Evolutionary conservation across 2,888 invertebrate genomes (phyloP).

Genomic region (Odontothrips loti): DNA sequence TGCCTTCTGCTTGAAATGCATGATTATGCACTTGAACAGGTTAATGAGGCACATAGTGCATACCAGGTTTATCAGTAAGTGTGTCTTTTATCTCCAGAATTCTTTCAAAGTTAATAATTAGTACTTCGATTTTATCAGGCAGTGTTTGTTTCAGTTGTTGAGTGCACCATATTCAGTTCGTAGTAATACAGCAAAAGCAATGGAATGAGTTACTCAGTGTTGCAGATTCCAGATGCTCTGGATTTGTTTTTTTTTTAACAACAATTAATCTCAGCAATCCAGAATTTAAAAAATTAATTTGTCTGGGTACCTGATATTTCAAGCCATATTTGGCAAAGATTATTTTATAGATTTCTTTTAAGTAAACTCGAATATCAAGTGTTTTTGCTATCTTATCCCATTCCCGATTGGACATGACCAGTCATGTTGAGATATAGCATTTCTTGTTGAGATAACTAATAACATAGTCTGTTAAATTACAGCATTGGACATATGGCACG

Average conservation of each 20-base stretch:
- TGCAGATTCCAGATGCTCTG: neutral
- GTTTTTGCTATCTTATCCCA: neutral
- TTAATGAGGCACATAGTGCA: too few species aligned
- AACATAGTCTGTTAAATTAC: neutral
- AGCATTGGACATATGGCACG: too few species aligned
- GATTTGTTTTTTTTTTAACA: neutral
- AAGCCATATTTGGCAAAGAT: neutral
- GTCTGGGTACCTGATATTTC: neutral
- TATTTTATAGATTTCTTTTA: too few species aligned
- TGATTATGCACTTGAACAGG: too few species aligned
- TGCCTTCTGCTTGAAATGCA: too few species aligned
- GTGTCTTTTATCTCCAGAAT: neutral
- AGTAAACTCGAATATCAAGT: too few species aligned
- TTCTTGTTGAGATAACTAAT: neutral
- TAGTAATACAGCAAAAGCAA: conserved; percentile 5
- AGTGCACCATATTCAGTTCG: neutral
- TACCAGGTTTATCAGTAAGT: neutral
- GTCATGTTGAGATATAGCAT: neutral
- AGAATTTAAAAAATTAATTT: neutral
- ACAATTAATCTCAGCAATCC: neutral
- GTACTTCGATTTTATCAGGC: neutral
- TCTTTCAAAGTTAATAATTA: neutral
- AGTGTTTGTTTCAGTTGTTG: too few species aligned
- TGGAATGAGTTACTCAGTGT: neutral
- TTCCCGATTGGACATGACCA: neutral